phyloP scores from a whole-genome alignment of 2,797 vertebrate species.

The Tachyglossus aculeatus region DNA sequence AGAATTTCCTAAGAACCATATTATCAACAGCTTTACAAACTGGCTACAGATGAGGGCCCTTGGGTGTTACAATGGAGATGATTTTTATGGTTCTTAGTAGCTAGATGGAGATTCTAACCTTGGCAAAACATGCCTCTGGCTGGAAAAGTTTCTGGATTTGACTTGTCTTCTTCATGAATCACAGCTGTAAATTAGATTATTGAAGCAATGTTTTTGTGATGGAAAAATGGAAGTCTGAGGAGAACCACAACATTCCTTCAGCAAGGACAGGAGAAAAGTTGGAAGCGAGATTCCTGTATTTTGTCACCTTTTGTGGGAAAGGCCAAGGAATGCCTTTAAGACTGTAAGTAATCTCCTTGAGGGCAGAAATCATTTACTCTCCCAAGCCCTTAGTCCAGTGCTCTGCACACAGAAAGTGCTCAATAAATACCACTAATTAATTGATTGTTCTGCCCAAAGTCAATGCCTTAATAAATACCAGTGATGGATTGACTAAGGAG shows the following conservation, averaged over 20 bases:
- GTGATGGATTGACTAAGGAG: no score
- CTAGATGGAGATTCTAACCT: constrained; percentile 24
- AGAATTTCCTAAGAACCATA: not conserved
- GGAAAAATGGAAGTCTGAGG: constrained; percentile 1
- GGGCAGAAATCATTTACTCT: no score
- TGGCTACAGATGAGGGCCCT: not conserved
- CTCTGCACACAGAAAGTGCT: no score
- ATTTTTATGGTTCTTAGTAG: not conserved
- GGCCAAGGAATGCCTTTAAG: no score
- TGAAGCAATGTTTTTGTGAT: not conserved
- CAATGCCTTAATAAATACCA: no score
- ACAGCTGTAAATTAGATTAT: not conserved
- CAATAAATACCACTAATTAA: no score
- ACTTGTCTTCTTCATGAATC: not conserved
- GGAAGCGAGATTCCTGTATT: not conserved
- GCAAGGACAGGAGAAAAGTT: not conserved
- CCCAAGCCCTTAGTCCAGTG: no score
- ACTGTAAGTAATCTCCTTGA: no score
- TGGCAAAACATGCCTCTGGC: not conserved
- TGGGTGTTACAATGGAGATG: not conserved
- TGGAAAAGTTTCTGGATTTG: not conserved
- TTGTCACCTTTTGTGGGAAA: no score
- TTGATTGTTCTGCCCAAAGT: no score
- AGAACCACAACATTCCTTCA: not conserved
- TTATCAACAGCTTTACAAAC: not conserved